Base-by-base conservation (phyloP, 2,113 vertebrate species). In the Pipa parva region DNA sequence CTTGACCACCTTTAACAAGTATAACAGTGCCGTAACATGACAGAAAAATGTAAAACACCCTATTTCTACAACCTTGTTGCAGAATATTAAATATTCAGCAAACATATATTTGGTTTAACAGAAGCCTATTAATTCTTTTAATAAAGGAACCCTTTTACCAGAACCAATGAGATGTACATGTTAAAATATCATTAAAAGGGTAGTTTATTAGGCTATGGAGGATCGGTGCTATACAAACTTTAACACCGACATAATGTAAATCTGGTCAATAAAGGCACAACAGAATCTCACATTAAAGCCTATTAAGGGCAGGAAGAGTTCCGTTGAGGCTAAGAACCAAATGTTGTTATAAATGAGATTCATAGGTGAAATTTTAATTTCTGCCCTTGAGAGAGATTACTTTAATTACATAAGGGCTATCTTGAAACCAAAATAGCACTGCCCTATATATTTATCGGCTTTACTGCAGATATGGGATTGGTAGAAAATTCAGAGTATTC, bases 1-100 rank as follows among this genome's bases (percentile, higher is more conserved):
- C 65, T 68, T 68, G 65, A 59, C 65, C 65, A 68, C 46, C 46
- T 39, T 37, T 59, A 51, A 68, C 12, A 59, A 22, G 12, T 21
- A 51, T 39, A 20, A 58, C 11, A 48, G 11, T 25, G 18, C 3
- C 28, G 56, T 27, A 10, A 42, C 37, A 18, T 27, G 27, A 29
- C 17, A 31, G 17, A 15, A 56, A 31, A 31, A 56, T 56, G 17
- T 31, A 56, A 31, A 56, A n/a, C 15, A 11, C 22, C 21, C 22
- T 20, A 11, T 24, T 49, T 49, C 46, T 49, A 13, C 18, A 2
- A 42, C 39, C n/a, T 42, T 42, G 33, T 42, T n/a, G n/a, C 15
- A 5, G n/a, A 15, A 42, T n/a, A 42, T n/a, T 6, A 31, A 31
- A 42, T 42, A 42, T 42, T 15, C 20, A 11, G 7, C 11, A 50